Conservation (phyloP, 2,888 invertebrate species). For the Yponomeuta sedellus region DNA sequence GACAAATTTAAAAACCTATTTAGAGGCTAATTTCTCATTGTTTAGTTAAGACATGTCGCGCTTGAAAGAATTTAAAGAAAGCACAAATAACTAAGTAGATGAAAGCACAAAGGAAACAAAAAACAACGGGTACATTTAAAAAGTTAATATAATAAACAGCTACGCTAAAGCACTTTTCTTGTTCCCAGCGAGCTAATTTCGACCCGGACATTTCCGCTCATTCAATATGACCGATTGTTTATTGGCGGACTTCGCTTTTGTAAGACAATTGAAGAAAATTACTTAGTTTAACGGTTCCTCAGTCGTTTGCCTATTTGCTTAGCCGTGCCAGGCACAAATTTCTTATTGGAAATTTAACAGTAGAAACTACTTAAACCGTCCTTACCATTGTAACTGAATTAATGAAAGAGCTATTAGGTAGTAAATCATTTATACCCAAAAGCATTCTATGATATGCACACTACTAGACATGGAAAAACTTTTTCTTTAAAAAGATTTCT, state of each 20-base stretch:
- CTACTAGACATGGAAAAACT: too few species aligned
- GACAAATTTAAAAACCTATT: too few species aligned
- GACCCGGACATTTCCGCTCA: slow-evolving; percentile 73
- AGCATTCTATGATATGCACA: too few species aligned
- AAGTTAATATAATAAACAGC: slow-evolving; percentile 65
- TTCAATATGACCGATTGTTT: slow-evolving; percentile 75
- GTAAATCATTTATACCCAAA: background rate
- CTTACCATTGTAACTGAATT: background rate
- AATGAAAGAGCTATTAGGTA: background rate
- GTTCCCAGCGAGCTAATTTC: slow-evolving; percentile 66
- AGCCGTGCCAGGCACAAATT: slow-evolving; percentile 3
- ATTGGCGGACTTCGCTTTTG: slow-evolving; percentile 60
- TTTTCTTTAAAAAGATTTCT: too few species aligned
- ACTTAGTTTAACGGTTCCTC: slow-evolving; percentile 50
- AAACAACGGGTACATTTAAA: slow-evolving; percentile 33
- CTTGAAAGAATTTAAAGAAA: background rate
- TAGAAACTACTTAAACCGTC: background rate
- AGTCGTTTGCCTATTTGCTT: slow-evolving; percentile 15
- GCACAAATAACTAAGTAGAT: background rate
- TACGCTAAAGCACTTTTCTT: slow-evolving; percentile 71
- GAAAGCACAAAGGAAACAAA: slow-evolving; percentile 12
- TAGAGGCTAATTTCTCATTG: too few species aligned
- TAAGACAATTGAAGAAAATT: slow-evolving; percentile 69
- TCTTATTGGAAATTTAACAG: slow-evolving; percentile 5
- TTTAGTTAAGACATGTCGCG: background rate